Base-by-base conservation (phyloP, 2,888 invertebrate genomes). In the Allolobophora icterica region DNA sequence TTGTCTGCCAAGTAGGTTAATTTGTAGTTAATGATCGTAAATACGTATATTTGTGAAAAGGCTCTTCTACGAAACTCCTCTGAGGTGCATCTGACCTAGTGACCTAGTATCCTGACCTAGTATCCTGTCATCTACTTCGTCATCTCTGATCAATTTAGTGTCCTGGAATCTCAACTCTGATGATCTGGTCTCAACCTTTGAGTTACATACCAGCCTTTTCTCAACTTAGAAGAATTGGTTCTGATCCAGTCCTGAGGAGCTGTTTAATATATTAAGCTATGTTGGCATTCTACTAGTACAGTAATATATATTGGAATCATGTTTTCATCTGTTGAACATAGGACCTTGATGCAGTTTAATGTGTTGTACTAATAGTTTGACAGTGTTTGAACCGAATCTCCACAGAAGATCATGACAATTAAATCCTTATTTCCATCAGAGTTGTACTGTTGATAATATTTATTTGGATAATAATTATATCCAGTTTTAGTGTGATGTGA, bases 321-420 rank as follows among this genome's bases (percentile, higher is more conserved):
- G 71, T n/a, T 71, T 71, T n/a, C n/a, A n/a, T 2, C 3, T 30
- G 30, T 71, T 71, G 3, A n/a, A 71, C 30, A 13, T 71, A 4
- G n/a, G 71, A n/a, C 71, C n/a, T 71, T 71, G n/a, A n/a, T n/a
- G 71, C 30, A 71, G 30, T 71, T n/a, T 0, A n/a, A 4, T 71
- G 8, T 71, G 30, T 21, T 4, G 17, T 42, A 42, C 42, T 15
- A 42, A 24, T 52, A 24, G 19, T 71, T 71, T 71, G 45, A 45
- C 45, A 45, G 45, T 45, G 45, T 45, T 4, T 45, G 8, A 71
- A n/a, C 71, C n/a, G 71, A n/a, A n/a, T 71, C 71, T 71, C 71
- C n/a, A 71, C n/a, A 71, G 71, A 52, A 52, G 24, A n/a, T n/a
- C n/a, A 71, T 71, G 71, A 71, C n/a, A n/a, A 71, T 71, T 71